Evolutionary conservation across 2,888 invertebrate species (phyloP).

Genomic region (Pteria penguin): DNA sequence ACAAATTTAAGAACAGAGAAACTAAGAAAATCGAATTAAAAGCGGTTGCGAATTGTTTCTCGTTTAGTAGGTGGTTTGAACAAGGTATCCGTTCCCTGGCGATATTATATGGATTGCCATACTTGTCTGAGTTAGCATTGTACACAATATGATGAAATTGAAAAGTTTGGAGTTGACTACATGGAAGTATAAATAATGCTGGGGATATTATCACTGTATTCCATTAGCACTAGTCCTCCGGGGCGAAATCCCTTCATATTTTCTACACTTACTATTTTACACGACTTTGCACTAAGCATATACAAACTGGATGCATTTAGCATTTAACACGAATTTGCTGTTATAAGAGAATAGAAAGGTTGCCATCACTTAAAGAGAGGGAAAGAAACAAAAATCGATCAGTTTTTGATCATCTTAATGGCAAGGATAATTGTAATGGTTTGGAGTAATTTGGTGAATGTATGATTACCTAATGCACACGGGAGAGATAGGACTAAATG

Average conservation of each 20-base stretch:
- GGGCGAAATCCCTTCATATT: constrained; percentile 23
- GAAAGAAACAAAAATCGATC: constrained; percentile 69
- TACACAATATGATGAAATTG: constrained; percentile 36
- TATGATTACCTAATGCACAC: constrained; percentile 69
- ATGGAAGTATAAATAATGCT: constrained; percentile 46
- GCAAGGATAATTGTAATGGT: constrained; percentile 64
- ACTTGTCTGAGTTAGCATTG: constrained; percentile 9
- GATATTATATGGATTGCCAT: neutral
- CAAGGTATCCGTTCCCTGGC: constrained; percentile 1
- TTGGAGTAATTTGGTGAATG: constrained; percentile 68
- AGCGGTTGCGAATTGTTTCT: too few species aligned
- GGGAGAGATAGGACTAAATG: constrained; percentile 56
- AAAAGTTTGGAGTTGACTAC: constrained; percentile 37
- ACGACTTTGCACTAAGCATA: constrained; percentile 48
- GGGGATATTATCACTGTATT: constrained; percentile 39
- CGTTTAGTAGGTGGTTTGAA: neutral
- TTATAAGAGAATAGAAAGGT: constrained; percentile 57
- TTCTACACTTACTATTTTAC: constrained; percentile 46
- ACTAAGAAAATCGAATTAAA: too few species aligned
- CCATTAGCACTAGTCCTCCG: constrained; percentile 38
- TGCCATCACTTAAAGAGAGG: constrained; percentile 62
- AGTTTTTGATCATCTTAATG: constrained; percentile 67
- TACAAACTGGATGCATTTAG: constrained; percentile 61
- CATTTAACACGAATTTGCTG: constrained; percentile 69
- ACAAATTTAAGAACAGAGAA: neutral